Conservation (phyloP, 2,888 invertebrate species). For the Isoperla grammatica region DNA sequence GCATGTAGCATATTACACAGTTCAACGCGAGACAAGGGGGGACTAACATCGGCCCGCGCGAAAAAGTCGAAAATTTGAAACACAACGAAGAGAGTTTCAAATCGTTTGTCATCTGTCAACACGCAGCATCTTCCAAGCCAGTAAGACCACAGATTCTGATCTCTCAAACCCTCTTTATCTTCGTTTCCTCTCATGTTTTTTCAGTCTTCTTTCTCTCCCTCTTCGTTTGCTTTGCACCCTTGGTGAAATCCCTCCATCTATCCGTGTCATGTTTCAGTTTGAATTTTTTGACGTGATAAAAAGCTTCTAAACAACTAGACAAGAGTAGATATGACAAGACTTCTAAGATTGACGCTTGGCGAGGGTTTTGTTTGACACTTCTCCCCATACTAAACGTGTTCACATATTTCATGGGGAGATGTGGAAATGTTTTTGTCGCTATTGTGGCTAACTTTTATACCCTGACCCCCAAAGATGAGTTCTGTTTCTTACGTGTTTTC, state of each 20-base stretch:
- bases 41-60: neutral
- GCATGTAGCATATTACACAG: neutral
- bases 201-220: neutral
- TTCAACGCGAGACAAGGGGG: neutral
- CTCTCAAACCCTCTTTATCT: constrained; percentile 3
- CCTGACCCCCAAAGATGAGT: neutral
- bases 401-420: neutral
- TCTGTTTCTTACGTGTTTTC: neutral
- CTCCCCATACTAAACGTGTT: neutral
- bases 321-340: constrained; percentile 12
- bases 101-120: constrained; percentile 30
- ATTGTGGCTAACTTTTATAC: constrained; percentile 4
- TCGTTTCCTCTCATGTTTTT: neutral
- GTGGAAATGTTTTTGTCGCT: neutral
- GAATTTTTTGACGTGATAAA: constrained; percentile 16
- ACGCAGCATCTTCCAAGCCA: constrained; percentile 26
- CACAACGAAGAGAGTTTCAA: neutral
- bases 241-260: constrained; percentile 12
- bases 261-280: constrained; percentile 17
- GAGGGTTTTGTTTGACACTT: constrained; percentile 10
- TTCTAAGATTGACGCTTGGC: neutral
- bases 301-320: constrained; percentile 9
- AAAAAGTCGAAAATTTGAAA: too few relatives aligned
- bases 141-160: constrained; percentile 27
- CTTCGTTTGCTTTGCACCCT: neutral